Conservation (phyloP, 2,113 vertebrate genomes). For the Andinoacara biseriatus region DNA sequence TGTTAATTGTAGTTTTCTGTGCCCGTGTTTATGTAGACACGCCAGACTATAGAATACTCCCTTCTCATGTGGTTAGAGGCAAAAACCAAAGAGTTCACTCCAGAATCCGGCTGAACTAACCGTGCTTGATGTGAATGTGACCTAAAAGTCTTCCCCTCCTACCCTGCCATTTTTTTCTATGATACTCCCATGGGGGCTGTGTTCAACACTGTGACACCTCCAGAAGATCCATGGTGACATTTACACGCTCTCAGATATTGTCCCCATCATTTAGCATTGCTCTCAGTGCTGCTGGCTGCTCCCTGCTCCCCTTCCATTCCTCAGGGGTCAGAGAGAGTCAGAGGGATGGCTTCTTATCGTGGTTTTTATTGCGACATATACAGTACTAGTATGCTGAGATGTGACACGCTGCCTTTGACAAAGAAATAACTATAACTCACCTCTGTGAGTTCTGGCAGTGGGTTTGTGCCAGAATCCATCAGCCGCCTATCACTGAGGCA, state of each 20-base stretch:
- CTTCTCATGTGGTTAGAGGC: neutral
- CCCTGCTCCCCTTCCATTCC: conserved; percentile 26
- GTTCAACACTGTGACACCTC: conserved; percentile 60
- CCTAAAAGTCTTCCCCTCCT: neutral
- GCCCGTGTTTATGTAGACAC: neutral
- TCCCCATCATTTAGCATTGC: conserved; percentile 54
- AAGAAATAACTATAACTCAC: conserved; percentile 15
- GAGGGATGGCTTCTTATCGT: conserved; percentile 11
- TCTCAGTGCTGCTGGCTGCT: conserved; percentile 38
- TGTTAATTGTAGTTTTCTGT: conserved; percentile 8
- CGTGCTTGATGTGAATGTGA: neutral
- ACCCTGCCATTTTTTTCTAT: neutral
- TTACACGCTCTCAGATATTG: conserved; percentile 35
- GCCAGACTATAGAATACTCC: neutral
- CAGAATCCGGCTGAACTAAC: neutral
- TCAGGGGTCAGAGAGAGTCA: conserved; percentile 44
- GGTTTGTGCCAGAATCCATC: neutral
- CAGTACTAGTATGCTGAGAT: conserved; percentile 6
- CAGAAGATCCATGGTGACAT: conserved; percentile 68
- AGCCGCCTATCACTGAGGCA: neutral
- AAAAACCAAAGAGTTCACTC: neutral
- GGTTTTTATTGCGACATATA: conserved; percentile 21
- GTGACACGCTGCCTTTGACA: conserved; percentile 1
- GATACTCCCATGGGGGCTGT: conserved; percentile 38
- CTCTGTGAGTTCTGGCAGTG: neutral